Evolutionary conservation across 2,113 vertebrate genomes (phyloP), one percentile per base, ranked within the genome.

Genomic region (Promerops cafer): DNA sequence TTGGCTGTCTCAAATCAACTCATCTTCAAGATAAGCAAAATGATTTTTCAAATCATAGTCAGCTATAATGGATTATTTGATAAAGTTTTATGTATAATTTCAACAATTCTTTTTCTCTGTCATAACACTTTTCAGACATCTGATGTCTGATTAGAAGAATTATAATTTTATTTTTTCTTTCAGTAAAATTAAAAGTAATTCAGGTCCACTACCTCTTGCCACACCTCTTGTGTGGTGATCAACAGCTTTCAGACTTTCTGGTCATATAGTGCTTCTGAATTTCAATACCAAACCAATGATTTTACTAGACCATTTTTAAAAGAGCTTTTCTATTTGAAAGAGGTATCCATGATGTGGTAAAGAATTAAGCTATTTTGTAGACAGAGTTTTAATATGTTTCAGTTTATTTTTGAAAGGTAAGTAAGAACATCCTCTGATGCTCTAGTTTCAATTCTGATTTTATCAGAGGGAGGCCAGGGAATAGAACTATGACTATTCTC

Each of bases 321-420:
- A 61, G 40, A 88, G 21, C 24, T 35, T 76, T 85, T 85, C 13
- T 79, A 0, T 54, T 83, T 68, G 31, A 77, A 69, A 83, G 80
- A 64, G 22, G 4, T 15, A 18, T 70, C 69, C 4, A 3, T 2
- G 1, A 50, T 22, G 6, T 1, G 0, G 7, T 72, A 23, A 24
- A 53, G 60, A 81, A 79, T 82, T 37, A 50, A 57, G 45, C 17
- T 63, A 0, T 54, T 69, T 61, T 31, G 13, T 22, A 76, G 42
- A 37, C 7, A 33, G 23, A 63, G 23, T n/a, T 71, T 64, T 79
- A 60, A 59, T 64, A 50, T 3, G 1, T 80, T 64, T 35, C 5
- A 3, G 14, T 47, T 40, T 52, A 7, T 39, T 64, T 79, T 81
- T 74, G 23, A 60, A 87, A 70, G 47, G 27, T 47, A 30, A 6